Evolutionary conservation across 2,888 invertebrate genomes (phyloP).

Genomic region (Marronus borbonicus): DNA sequence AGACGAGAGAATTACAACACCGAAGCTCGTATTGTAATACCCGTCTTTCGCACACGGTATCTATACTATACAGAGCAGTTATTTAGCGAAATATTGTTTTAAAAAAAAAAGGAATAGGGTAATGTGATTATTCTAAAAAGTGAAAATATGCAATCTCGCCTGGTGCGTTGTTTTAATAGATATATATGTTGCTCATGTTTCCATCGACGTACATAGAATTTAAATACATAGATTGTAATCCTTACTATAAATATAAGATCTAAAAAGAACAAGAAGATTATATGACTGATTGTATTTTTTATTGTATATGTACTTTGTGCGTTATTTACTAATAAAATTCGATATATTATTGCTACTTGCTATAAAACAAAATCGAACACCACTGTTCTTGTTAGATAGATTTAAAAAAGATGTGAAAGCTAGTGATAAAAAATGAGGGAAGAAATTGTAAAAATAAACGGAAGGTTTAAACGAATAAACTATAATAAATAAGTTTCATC

Average conservation of each 20-base stretch:
- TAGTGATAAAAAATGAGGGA: neutral
- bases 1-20: too few species aligned
- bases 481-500: conserved; percentile 9
- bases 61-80: neutral
- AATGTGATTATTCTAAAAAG: neutral
- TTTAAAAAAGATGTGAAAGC: neutral
- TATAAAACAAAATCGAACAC: conserved; percentile 6
- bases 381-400: neutral
- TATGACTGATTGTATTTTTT: conserved; percentile 42
- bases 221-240: neutral
- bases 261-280: neutral
- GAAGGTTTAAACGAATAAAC: neutral
- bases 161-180: conserved; percentile 3
- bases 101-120: neutral
- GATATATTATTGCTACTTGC: neutral
- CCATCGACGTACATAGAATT: neutral
- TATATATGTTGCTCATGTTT: conserved; percentile 31
- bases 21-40: too few species aligned
- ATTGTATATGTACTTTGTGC: conserved; percentile 9
- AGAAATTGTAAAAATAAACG: neutral
- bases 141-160: conserved; percentile 8
- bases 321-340: conserved; percentile 10
- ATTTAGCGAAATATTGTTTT: neutral
- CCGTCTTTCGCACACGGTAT: too few species aligned
- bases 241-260: too few species aligned